Evolutionary conservation across 2,113 vertebrate species (phyloP).

Genomic region (Phaetusa simplex): DNA sequence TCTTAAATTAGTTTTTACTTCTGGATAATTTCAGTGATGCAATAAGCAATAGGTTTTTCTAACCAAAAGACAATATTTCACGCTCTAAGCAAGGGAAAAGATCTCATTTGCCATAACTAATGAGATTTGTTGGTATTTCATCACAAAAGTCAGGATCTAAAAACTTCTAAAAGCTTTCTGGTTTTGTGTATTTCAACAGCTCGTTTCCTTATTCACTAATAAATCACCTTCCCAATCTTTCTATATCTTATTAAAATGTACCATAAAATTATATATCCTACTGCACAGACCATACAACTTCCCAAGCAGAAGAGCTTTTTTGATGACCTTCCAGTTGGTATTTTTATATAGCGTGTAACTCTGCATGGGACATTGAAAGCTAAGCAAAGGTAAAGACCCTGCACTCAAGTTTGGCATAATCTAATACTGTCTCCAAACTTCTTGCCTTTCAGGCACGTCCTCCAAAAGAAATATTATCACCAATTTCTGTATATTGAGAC

Average conservation of each 20-base stretch:
- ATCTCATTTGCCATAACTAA: slow-evolving; percentile 26
- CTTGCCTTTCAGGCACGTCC: neutral
- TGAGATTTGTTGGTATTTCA: neutral
- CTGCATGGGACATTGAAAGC: neutral
- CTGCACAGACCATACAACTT: neutral
- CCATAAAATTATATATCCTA: neutral
- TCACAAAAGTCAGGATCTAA: neutral
- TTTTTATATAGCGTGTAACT: neutral
- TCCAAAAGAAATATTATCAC: neutral
- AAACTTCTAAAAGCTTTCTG: slow-evolving; percentile 10
- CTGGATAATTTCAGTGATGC: neutral
- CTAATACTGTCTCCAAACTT: neutral
- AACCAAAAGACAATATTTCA: slow-evolving; percentile 17
- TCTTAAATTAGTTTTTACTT: neutral
- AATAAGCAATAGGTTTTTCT: neutral
- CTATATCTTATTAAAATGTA: neutral
- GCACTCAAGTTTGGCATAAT: neutral
- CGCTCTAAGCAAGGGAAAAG: neutral
- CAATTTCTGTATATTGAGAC: neutral
- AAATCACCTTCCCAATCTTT: neutral
- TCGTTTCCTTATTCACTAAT: neutral
- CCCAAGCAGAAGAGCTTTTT: neutral
- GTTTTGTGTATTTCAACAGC: neutral
- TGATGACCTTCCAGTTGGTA: neutral
- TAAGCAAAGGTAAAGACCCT: neutral